Evolutionary conservation across 2,113 vertebrate species (phyloP), one percentile per base, ranked within the genome.

Genomic region (Phrynosoma blainvillii): DNA sequence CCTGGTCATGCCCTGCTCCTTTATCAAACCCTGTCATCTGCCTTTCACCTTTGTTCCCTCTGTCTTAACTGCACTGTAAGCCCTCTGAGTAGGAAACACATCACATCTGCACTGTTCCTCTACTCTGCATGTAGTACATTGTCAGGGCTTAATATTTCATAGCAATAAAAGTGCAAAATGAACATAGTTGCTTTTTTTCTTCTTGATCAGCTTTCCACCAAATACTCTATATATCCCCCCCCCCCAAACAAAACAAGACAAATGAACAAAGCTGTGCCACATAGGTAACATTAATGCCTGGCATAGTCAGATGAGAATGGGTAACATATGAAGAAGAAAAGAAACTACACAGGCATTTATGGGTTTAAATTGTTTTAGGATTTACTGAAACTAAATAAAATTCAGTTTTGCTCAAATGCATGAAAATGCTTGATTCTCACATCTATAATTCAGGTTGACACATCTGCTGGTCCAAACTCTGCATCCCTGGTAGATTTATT

Each of bases 131-230:
- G 13, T 86, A 54, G 14, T 32, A 71, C 65, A 25, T 27, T 20
- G 18, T n/a, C 23, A 27, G 25, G 65, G 62, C 65, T 86, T 86
- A 36, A 79, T 79, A 86, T 86, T 86, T 79, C 54, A 86, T 86
- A 36, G 42, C 7, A 16, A 54, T 65, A 2, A 70, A 54, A 71
- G 76, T n/a, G 27, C 21, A 27, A 56, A 86, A 9, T 54, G 20
- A 68, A 79, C 18, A 25, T 25, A 18, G 85, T 13, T 5, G 4
- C 77, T 56, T 79, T 5, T 71, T 62, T 20, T 68, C 30, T 78
- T 68, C 54, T 77, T n/a, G 27, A 23, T 66, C 23, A 68, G 62
- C 27, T 52, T 18, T n/a, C 10, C 20, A 42, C 21, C 5, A 40
- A 76, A 40, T 13, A 42, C 8, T 36, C n/a, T 47, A 2, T 5